Evolutionary conservation across 2,113 vertebrate genomes (phyloP).

Genomic region (Desmodus rotundus): DNA sequence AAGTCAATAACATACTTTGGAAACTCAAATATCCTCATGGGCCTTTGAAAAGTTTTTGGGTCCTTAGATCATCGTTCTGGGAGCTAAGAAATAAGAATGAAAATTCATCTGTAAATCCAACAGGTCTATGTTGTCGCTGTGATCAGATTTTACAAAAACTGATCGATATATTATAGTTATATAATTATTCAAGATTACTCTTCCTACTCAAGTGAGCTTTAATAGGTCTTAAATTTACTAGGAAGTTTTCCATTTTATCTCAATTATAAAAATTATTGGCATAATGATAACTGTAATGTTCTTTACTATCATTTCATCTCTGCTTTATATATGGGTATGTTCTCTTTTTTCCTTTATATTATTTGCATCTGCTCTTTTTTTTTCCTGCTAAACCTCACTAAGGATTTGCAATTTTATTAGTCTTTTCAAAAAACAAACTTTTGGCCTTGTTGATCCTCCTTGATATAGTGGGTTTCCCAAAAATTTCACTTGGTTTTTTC

Average conservation of each 20-base stretch:
- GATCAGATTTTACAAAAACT: neutral
- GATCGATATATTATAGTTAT: neutral
- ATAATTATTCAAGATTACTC: neutral
- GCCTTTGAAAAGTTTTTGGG: neutral
- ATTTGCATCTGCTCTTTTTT: neutral
- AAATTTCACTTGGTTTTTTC: too few species aligned
- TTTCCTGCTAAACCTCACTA: neutral
- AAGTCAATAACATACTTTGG: neutral
- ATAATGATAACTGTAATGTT: neutral
- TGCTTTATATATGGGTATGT: neutral
- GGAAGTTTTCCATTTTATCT: neutral
- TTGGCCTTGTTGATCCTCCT: neutral
- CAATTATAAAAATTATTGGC: neutral
- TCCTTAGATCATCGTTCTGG: neutral
- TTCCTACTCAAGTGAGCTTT: neutral
- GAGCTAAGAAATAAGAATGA: neutral
- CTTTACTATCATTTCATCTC: neutral
- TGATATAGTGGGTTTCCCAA: too few species aligned
- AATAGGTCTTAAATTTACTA: neutral
- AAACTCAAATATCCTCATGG: neutral
- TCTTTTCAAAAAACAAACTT: neutral
- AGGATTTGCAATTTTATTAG: neutral
- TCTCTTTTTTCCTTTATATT: neutral
- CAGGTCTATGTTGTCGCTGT: neutral
- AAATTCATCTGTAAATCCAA: neutral